Conservation (phyloP, 1,140 invertebrate genomes). For the Metopolophium dirhodum region DNA sequence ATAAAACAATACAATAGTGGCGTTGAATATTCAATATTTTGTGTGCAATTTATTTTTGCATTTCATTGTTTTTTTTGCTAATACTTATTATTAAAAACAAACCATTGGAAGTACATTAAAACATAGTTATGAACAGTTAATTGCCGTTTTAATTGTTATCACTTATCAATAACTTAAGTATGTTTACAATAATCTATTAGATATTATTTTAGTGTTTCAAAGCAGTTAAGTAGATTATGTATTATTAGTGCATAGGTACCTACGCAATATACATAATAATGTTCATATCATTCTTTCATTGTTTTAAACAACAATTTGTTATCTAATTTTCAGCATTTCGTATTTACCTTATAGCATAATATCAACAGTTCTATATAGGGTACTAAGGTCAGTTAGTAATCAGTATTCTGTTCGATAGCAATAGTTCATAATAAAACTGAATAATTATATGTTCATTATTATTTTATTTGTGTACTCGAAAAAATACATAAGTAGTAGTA, state of each 20-base stretch:
- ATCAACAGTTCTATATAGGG: neutral
- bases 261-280: neutral
- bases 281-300: neutral
- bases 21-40: neutral
- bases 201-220: neutral
- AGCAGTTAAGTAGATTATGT: neutral
- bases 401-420: neutral
- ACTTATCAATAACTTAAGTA: neutral
- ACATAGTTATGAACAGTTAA: neutral
- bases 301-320: neutral
- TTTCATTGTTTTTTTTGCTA: neutral
- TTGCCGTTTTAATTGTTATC: neutral
- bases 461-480: neutral
- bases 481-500: neutral
- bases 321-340: conserved; percentile 1
- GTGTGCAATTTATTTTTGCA: neutral
- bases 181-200: neutral
- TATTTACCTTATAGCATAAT: neutral
- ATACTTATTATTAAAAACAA: neutral
- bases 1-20: neutral
- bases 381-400: conserved; percentile 35
- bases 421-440: neutral
- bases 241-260: neutral
- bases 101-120: neutral
- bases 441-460: neutral